Evolutionary conservation across 2,113 vertebrate species (phyloP).

Genomic region (Petromus typicus): DNA sequence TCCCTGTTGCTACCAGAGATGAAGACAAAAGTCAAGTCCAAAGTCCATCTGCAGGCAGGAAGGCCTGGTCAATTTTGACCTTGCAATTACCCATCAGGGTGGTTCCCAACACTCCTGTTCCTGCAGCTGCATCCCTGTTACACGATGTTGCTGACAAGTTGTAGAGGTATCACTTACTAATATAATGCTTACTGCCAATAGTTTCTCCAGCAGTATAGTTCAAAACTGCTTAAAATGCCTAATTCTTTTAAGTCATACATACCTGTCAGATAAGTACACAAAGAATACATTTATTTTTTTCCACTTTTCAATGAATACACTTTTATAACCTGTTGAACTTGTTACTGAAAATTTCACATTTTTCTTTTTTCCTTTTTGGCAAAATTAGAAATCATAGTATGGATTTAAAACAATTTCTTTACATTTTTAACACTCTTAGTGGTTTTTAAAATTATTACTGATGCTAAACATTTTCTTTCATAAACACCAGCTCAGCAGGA

Average conservation of each 20-base stretch:
- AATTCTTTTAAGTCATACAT: neutral
- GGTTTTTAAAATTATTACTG: slow-evolving; percentile 18
- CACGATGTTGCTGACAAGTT: neutral
- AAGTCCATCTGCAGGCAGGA: no score
- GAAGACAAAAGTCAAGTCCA: no score
- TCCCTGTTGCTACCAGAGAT: no score
- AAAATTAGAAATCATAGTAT: neutral
- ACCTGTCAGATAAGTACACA: neutral
- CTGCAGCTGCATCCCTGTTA: neutral
- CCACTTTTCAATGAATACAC: neutral
- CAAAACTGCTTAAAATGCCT: neutral
- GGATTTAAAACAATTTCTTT: slow-evolving; percentile 34
- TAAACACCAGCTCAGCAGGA: neutral
- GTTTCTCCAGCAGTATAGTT: neutral
- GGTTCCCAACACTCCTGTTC: no score
- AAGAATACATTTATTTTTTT: slow-evolving; percentile 11
- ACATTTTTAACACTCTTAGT: slow-evolving; percentile 13
- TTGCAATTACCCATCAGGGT: no score
- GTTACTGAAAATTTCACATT: neutral
- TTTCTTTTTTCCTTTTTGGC: neutral
- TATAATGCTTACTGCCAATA: neutral
- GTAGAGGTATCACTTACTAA: neutral
- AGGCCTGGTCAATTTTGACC: no score
- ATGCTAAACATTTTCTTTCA: slow-evolving; percentile 11
- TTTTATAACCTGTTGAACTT: slow-evolving; percentile 31